Evolutionary conservation across 2,888 invertebrate species (phyloP).

Genomic region (Aporophyla lueneburgensis): DNA sequence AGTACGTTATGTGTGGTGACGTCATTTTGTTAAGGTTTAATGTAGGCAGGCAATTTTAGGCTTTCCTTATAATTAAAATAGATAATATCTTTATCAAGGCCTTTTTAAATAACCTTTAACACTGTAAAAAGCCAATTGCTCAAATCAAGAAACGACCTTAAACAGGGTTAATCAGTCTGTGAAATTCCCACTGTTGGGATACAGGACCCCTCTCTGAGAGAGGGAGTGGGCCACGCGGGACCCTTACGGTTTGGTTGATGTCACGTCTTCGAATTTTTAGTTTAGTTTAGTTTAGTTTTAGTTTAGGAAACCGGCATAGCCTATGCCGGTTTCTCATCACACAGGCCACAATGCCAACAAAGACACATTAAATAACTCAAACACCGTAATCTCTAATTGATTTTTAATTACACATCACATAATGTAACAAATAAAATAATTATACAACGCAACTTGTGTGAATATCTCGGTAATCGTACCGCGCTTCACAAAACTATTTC

Average conservation of each 20-base stretch:
- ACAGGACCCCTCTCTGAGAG: no score
- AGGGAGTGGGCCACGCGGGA: no score
- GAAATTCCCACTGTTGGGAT: no score
- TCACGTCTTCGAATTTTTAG: no score
- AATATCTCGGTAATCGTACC: slow-evolving; percentile 13
- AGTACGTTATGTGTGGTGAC: slow-evolving; percentile 21
- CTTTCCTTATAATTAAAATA: background rate
- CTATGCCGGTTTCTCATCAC: no score
- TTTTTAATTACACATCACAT: slow-evolving; percentile 24
- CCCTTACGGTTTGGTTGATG: no score
- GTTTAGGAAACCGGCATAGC: no score
- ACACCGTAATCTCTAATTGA: slow-evolving; percentile 18
- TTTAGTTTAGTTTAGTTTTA: no score
- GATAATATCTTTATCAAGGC: background rate
- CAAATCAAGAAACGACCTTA: background rate
- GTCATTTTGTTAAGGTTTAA: background rate
- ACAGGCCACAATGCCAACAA: background rate
- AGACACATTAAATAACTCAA: background rate
- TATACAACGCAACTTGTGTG: slow-evolving; percentile 25
- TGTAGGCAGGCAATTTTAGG: background rate
- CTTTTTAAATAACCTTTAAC: background rate
- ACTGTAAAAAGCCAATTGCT: background rate
- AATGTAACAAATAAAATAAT: slow-evolving; percentile 30
- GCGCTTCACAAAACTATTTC: slow-evolving; percentile 34
- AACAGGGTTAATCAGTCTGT: no score